phyloP scores from a whole-genome alignment of 2,113 vertebrate genomes.

The Mohoua ochrocephala region DNA sequence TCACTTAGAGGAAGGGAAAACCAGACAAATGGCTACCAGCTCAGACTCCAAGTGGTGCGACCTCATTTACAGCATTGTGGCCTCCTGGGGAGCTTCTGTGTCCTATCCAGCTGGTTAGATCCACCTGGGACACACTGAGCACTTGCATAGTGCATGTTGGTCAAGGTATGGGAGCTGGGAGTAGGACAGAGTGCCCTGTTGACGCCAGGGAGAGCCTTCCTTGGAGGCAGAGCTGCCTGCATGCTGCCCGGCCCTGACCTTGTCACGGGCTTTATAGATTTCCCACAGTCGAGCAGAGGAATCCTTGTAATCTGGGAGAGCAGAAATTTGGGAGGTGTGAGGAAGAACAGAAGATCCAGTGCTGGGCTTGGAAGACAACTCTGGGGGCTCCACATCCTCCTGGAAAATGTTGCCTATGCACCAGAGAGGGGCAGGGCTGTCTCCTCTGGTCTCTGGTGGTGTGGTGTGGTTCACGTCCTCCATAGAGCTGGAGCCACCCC shows the following conservation, averaged over 20 bases:
- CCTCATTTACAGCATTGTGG: not conserved
- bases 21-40: not conserved
- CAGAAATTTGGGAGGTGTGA: not conserved
- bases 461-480: not conserved
- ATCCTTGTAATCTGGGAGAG: not conserved
- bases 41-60: not conserved
- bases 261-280: not conserved
- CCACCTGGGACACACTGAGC: not conserved
- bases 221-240: not conserved
- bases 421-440: not conserved
- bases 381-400: not conserved
- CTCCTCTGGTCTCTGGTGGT: not conserved
- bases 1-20: not conserved
- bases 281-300: not conserved
- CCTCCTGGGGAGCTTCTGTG: not conserved
- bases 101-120: not conserved
- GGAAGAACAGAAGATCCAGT: not conserved
- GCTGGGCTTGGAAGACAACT: not conserved
- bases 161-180: fast-evolving
- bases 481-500: not conserved
- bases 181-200: not conserved
- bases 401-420: not conserved
- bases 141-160: not conserved
- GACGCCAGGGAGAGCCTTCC: not conserved
- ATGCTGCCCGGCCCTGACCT: not conserved